Evolutionary conservation across 2,113 vertebrate genomes (phyloP), one percentile per base, ranked within the genome.

Genomic region (Heterotilapia buettikoferi): DNA sequence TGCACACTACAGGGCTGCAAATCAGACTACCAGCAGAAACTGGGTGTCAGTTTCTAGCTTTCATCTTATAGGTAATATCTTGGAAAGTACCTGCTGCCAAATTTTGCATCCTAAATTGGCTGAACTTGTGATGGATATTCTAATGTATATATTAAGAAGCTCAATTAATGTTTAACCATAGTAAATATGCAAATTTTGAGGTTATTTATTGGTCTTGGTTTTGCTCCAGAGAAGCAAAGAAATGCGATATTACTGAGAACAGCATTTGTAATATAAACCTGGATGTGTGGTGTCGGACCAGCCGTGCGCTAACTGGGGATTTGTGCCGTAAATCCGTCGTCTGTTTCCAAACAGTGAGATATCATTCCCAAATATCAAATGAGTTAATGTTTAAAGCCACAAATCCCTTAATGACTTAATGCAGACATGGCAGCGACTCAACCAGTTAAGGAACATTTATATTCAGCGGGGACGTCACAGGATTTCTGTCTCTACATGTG

Each of bases 381-480:
- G 80, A 86, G 92, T 90, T 84, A 81, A 92, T 86, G 89, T 89
- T 59, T 24, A 63, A 84, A 89, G 59, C 87, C 43, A 7, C 79
- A 89, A 78, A 93, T 92, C 90, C 91, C 18, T 90, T 90, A 91
- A 92, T 90, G 87, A 85, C 78, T 85, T 66, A 88, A 92, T 82
- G 56, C 63, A 86, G 87, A 86, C 40, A 18, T 85, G 88, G 71
- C 80, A 38, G 53, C n/a, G 6, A 11, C 57, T 36, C 21, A 3
- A 13, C 52, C 80, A 29, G 57, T 63, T 76, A 63, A 66, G 68
- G 31, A 31, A 68, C 26, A 6, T 86, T 86, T 84, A 53, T 63
- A 38, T 73, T 54, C 45, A 36, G 1, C 16, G 2, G n/a, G 40
- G 53, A 80, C 47, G 26, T 87, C 50, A 14, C 56, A 38, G 40